Conservation (phyloP, 2,888 invertebrate genomes). For the Anodontia alba region DNA sequence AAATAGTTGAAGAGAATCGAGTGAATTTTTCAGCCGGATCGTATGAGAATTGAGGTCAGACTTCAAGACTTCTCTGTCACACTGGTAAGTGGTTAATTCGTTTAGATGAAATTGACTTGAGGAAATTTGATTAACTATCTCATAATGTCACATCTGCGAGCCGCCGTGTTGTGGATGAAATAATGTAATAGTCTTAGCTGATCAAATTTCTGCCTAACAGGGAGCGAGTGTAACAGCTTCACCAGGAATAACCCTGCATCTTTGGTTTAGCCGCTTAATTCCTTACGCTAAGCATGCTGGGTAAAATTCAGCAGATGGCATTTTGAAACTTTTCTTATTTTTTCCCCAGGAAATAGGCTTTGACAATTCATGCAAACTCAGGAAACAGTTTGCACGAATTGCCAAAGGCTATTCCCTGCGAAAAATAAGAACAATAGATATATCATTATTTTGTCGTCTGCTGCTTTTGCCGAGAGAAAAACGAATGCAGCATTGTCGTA, state of each 20-base stretch:
- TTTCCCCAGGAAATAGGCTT: too few relatives aligned
- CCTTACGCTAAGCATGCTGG: too few relatives aligned
- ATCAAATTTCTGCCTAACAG: constrained; percentile 14
- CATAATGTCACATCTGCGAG: constrained; percentile 52
- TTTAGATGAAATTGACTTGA: constrained; percentile 56
- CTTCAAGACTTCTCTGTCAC: constrained; percentile 8
- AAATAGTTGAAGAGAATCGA: too few relatives aligned
- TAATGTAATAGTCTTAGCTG: constrained; percentile 9
- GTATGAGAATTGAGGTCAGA: not conserved
- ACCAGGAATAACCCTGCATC: not conserved
- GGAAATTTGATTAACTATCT: constrained; percentile 49
- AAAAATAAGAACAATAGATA: too few relatives aligned
- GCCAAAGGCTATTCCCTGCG: too few relatives aligned
- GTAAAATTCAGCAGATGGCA: too few relatives aligned
- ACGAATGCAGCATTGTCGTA: too few relatives aligned
- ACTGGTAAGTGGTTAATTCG: constrained; percentile 54
- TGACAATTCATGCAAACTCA: too few relatives aligned
- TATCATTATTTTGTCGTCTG: too few relatives aligned
- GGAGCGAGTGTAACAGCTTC: not conserved
- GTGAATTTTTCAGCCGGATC: not conserved
- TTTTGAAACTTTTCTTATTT: too few relatives aligned
- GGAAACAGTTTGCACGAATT: too few relatives aligned
- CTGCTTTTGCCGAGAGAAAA: too few relatives aligned
- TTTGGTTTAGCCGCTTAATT: not conserved
- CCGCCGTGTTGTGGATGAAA: constrained; percentile 26